Percentiles rank a stretch among this genome's conserved stretches.
Evolutionary conservation across 2,113 vertebrate species (phyloP).

Genomic region (Protobothrops mucrosquamatus): DNA sequence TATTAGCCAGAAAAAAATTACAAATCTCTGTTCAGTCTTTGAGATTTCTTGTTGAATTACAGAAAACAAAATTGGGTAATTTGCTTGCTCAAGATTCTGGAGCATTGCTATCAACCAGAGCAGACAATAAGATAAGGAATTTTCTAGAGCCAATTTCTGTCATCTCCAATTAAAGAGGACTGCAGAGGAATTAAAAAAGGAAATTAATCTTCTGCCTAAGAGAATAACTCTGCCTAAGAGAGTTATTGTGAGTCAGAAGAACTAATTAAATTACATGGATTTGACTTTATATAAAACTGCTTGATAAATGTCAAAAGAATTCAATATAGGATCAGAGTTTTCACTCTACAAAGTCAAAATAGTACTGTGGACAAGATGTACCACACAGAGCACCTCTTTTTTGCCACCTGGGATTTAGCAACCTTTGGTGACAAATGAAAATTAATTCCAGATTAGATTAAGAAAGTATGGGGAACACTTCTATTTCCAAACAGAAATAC

Average conservation of each 20-base stretch:
- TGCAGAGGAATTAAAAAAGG: not conserved
- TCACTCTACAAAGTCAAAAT: not conserved
- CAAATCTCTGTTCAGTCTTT: not conserved
- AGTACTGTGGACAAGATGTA: not conserved
- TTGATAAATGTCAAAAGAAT: not conserved
- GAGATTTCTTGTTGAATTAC: not conserved
- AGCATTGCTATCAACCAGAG: not conserved
- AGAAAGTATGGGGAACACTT: not conserved
- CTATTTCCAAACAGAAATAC: constrained; percentile 11
- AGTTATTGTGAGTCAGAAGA: not conserved
- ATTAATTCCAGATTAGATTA: not conserved
- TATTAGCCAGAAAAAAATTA: not conserved
- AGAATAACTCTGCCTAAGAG: not conserved
- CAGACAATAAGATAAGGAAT: not conserved
- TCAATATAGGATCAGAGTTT: not conserved
- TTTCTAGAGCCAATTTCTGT: not conserved
- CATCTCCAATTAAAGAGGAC: not conserved
- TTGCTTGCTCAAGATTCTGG: not conserved
- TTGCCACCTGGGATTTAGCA: not conserved
- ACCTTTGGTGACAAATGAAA: not conserved
- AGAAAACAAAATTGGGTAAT: not conserved
- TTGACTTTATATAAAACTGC: not conserved
- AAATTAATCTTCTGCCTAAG: not conserved
- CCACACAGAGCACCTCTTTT: not conserved
- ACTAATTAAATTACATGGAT: not conserved